A percentile compares a stretch with the other conserved stretches of the same genome.
Evolutionary conservation across 2,888 invertebrate species (phyloP).

Genomic region (Euproctis similis): DNA sequence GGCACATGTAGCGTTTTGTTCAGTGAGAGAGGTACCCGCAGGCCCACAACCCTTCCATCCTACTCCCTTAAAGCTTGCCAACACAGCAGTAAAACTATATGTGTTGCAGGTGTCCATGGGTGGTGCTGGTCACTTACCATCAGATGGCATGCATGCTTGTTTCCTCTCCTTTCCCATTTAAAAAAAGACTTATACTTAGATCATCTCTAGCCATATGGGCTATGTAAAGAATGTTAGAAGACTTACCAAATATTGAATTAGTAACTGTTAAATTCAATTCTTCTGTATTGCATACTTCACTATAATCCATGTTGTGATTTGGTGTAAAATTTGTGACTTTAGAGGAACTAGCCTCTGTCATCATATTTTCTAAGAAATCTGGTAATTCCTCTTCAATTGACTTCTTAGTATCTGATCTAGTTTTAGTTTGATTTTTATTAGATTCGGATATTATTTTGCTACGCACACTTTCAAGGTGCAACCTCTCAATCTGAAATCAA

Average conservation of each 20-base stretch:
- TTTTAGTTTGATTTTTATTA: not conserved
- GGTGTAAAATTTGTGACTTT: not conserved
- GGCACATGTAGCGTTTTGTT: too few relatives aligned
- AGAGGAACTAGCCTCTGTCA: not conserved
- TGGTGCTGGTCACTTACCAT: too few relatives aligned
- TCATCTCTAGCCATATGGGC: too few relatives aligned
- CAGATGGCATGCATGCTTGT: too few relatives aligned
- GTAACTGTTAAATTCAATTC: constrained; percentile 38
- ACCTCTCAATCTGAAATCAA: constrained; percentile 55
- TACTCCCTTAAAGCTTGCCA: too few relatives aligned
- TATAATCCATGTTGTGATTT: constrained; percentile 10
- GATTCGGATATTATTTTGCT: constrained; percentile 3
- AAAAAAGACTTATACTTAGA: too few relatives aligned
- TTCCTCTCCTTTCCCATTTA: too few relatives aligned
- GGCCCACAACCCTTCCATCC: too few relatives aligned
- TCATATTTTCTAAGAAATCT: not conserved
- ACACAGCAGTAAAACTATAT: too few relatives aligned
- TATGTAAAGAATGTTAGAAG: too few relatives aligned
- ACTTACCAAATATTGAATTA: constrained; percentile 36
- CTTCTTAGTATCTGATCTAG: not conserved
- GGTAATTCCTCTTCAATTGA: constrained; percentile 3
- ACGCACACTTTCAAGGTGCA: constrained; percentile 49
- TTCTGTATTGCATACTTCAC: constrained; percentile 37
- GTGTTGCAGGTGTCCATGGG: too few relatives aligned
- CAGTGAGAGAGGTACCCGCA: too few relatives aligned